Conservation (phyloP, 2,888 invertebrate species). For the Apamea crenata region DNA sequence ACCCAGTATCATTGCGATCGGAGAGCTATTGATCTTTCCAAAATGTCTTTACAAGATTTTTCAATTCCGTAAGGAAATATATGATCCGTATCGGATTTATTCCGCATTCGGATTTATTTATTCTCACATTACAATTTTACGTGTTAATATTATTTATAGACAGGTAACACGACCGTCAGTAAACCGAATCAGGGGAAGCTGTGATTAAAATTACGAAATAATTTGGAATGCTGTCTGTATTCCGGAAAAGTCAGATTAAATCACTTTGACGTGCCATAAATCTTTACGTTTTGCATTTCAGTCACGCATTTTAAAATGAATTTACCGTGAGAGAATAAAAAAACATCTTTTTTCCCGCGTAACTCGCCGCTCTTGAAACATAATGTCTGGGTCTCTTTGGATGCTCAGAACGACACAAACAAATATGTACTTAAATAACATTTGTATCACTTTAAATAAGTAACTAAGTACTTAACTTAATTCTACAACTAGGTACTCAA, state of each 20-base stretch:
- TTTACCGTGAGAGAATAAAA: background rate
- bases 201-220: conserved; percentile 15
- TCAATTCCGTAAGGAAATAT: background rate
- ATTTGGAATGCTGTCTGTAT: conserved; percentile 3
- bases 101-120: no score
- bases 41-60: background rate
- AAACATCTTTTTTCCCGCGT: background rate
- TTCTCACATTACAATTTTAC: background rate
- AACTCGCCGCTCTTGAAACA: conserved; percentile 10
- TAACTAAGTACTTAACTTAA: background rate
- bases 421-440: background rate
- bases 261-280: conserved; percentile 15
- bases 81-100: conserved; percentile 1
- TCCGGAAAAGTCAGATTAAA: background rate
- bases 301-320: background rate
- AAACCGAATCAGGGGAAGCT: background rate
- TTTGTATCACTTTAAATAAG: conserved; percentile 14
- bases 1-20: background rate
- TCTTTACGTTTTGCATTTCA: conserved; percentile 12
- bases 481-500: conserved; percentile 12
- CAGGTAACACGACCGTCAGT: background rate
- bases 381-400: background rate
- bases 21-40: background rate
- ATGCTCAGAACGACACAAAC: conserved; percentile 10
- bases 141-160: conserved; percentile 1